A percentile compares a stretch with the other conserved stretches of the same genome.
These are phyloP conservation scores for Tichodroma muraria DNA, from an alignment of 2,113 vertebrate species.

Conservation along the genomic window DNA sequence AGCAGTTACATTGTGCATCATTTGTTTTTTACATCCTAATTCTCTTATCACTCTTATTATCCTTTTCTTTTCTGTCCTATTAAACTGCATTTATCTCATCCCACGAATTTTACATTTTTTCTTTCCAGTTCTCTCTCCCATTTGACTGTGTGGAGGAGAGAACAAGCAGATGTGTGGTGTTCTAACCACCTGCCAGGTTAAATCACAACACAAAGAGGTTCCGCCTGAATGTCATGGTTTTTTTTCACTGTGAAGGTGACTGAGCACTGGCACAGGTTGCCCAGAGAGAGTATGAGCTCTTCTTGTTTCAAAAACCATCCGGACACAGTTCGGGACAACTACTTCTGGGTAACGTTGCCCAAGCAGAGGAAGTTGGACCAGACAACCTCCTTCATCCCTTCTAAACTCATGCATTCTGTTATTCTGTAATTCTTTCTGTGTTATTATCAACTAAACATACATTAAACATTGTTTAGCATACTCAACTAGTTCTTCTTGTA, in stretches of 20 bases:
- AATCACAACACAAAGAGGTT: background rate
- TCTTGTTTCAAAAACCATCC: background rate
- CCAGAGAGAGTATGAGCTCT: background rate
- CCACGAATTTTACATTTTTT: background rate
- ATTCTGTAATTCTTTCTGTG: background rate
- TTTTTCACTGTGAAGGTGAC: background rate
- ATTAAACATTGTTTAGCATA: background rate
- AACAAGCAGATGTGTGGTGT: background rate
- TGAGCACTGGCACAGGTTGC: background rate
- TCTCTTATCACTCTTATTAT: background rate
- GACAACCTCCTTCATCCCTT: background rate
- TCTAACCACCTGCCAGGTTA: background rate
- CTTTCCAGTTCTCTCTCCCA: background rate
- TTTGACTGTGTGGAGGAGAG: background rate
- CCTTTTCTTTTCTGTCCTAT: background rate
- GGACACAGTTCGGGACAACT: background rate
- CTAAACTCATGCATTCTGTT: background rate
- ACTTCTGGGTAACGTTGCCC: background rate
- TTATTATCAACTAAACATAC: background rate
- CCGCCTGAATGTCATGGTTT: fast-evolving
- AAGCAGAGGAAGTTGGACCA: background rate
- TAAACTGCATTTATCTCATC: background rate
- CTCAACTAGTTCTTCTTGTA: background rate
- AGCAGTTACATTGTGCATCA: background rate
- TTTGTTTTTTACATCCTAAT: background rate